A percentile compares a stretch with the other conserved stretches of the same genome.
These are phyloP conservation scores for Aurelia sp. DNA, from an alignment of 30 jellyfish, hydroid and myxozoan genomes.

Conservation along the genomic window DNA sequence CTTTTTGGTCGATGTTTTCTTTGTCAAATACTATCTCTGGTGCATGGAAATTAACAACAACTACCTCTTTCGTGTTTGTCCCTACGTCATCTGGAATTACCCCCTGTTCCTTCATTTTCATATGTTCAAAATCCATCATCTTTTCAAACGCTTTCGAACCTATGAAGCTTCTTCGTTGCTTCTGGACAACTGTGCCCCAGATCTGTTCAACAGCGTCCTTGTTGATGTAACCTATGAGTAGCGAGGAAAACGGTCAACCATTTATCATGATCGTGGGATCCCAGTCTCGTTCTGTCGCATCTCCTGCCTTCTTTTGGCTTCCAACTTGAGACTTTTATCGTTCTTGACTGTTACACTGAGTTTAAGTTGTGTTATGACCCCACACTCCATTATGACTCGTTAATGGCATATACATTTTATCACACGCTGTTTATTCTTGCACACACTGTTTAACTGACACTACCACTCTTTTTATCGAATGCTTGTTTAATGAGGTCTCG, in stretches of 20 bases:
- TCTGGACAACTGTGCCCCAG: conserved; percentile 56
- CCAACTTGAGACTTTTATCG: not conserved
- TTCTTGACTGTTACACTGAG: too few species aligned
- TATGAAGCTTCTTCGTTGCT: conserved; percentile 54
- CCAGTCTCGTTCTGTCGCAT: conserved; percentile 21
- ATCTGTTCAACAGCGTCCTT: conserved; percentile 59
- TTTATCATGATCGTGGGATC: not conserved
- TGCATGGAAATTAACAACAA: conserved; percentile 17
- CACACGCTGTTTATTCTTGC: too few species aligned
- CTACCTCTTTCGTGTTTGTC: not conserved
- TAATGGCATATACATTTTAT: too few species aligned
- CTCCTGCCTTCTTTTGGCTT: conserved; percentile 58
- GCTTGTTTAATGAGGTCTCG: too few species aligned
- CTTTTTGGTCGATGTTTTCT: not conserved
- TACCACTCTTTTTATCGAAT: too few species aligned
- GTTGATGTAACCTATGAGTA: conserved; percentile 50
- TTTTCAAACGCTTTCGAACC: conserved; percentile 32
- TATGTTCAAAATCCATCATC: conserved; percentile 17
- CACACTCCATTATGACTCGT: too few species aligned
- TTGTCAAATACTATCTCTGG: conserved; percentile 42
- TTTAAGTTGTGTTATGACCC: too few species aligned
- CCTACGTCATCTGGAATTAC: not conserved
- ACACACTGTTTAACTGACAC: too few species aligned
- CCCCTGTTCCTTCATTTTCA: conserved; percentile 28
- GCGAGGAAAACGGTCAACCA: conserved; percentile 17